Evolutionary conservation across 2,797 vertebrate species (phyloP).

Genomic region (Sebastes cheni): DNA sequence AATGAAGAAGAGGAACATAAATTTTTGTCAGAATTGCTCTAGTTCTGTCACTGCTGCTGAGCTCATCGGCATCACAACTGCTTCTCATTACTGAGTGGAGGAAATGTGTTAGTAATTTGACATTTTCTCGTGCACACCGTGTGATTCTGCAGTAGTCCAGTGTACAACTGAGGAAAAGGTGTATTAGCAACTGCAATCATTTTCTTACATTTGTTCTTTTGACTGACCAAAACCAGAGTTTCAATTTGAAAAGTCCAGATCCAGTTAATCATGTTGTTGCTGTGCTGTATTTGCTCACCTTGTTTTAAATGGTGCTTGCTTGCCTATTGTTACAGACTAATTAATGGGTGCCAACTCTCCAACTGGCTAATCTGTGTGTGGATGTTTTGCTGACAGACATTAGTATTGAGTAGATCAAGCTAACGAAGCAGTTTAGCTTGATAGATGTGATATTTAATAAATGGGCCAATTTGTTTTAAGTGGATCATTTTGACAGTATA

Average conservation of each 20-base stretch:
- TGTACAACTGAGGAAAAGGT: neutral
- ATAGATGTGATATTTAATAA: conserved; percentile 21
- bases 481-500: neutral
- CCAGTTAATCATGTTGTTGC: neutral
- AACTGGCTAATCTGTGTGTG: conserved; percentile 1
- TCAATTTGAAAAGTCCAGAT: neutral
- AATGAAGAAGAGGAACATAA: neutral
- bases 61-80: neutral
- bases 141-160: neutral
- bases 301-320: neutral
- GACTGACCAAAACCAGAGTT: neutral
- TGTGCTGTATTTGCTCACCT: neutral
- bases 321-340: neutral
- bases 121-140: neutral
- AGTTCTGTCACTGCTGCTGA: conserved; percentile 5
- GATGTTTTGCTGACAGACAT: neutral
- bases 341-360: conserved; percentile 1
- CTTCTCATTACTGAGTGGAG: neutral
- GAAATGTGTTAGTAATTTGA: neutral
- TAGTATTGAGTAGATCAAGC: conserved; percentile 3
- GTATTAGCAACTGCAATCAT: neutral
- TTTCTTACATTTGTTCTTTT: neutral
- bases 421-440: conserved; percentile 6
- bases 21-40: neutral
- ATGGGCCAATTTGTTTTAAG: conserved; percentile 9